Evolutionary conservation across 2,888 invertebrate genomes (phyloP).

Genomic region (Scaptomyza flava): DNA sequence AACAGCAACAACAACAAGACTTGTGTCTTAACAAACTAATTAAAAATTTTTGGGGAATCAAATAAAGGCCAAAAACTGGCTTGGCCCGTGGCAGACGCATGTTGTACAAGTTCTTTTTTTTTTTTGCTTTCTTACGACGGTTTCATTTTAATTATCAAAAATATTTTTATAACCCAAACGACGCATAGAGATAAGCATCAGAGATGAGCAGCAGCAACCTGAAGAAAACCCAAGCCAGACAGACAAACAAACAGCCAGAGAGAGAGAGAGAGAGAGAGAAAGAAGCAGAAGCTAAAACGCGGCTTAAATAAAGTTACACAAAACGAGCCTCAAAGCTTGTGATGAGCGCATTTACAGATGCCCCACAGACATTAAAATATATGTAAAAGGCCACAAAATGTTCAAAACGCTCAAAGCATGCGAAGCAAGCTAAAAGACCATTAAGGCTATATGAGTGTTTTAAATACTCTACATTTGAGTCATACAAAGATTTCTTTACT

Average conservation of each 20-base stretch:
- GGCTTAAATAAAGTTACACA: conserved; percentile 53
- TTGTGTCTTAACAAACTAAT: conserved; percentile 55
- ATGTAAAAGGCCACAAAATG: conserved; percentile 72
- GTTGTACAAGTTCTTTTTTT: conserved; percentile 57
- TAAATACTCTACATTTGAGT: conserved; percentile 29
- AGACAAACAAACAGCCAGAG: background rate
- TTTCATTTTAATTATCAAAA: conserved; percentile 80
- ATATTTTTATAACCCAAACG: conserved; percentile 70
- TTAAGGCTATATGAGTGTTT: conserved; percentile 2
- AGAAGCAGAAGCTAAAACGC: conserved; percentile 51
- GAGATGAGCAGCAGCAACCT: conserved; percentile 33
- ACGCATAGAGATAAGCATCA: conserved; percentile 59
- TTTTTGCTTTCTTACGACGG: conserved; percentile 45
- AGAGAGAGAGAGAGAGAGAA: conserved; percentile 27
- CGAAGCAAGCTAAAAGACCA: conserved; percentile 14
- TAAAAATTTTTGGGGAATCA: conserved; percentile 54
- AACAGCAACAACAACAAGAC: background rate
- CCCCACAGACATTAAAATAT: conserved; percentile 68
- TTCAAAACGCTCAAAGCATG: conserved; percentile 21
- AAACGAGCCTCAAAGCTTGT: conserved; percentile 53
- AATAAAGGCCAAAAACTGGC: conserved; percentile 57
- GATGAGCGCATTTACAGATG: conserved; percentile 74
- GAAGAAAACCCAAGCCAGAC: conserved; percentile 11
- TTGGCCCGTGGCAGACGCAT: conserved; percentile 83
- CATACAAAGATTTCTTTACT: no score